Base-by-base conservation (phyloP, 2,797 vertebrate species). In the Todus mexicanus region DNA sequence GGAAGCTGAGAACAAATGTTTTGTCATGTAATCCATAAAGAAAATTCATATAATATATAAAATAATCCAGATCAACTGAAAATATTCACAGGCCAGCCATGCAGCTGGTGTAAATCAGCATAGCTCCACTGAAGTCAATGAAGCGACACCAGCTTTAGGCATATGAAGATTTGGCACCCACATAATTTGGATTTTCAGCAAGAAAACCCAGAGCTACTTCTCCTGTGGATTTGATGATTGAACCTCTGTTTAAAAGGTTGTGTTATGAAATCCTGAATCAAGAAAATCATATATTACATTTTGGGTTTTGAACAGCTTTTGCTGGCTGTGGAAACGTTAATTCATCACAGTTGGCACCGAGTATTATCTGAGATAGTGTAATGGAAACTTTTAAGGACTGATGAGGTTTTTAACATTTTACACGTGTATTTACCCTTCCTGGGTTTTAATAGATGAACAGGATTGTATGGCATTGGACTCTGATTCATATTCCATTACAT, bases 51-150 rank as follows among this genome's bases (percentile, higher is more conserved):
- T 89, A 87, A 92, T 93, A 84, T 80, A 95, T 89, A 91, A 95
- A 96, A 95, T 96, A 92, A 92, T 93, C 89, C 93, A 95, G 89
- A 95, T 96, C 93, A 96, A 96, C 87, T 92, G 87, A 92, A 93
- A 94, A 93, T 93, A 92, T 85, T 95, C 95, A 95, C 81, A 66
- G 92, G 64, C 87, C 89, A 95, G 92, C 79, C 56, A 60, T 66
- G 82, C 94, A 96, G 95, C 95, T 94, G 94, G 94, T 92, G 95
- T 95, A 95, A 96, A 96, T 96, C 95, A 95, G 87, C 79, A 70
- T 12, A 75, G 64, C 76, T 93, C 45, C 56, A 43, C 63, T 95
- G 82, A 86, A 95, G 63, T 84, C 31, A 4, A 73, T 60, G 90
- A 76, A 93, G 38, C 2, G 1, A 92, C 94, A 93, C 90, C 76